These are phyloP conservation scores for Euspilapteryx auroguttella DNA, from an alignment of 2,888 invertebrate genomes.

Conservation along the genomic window DNA sequence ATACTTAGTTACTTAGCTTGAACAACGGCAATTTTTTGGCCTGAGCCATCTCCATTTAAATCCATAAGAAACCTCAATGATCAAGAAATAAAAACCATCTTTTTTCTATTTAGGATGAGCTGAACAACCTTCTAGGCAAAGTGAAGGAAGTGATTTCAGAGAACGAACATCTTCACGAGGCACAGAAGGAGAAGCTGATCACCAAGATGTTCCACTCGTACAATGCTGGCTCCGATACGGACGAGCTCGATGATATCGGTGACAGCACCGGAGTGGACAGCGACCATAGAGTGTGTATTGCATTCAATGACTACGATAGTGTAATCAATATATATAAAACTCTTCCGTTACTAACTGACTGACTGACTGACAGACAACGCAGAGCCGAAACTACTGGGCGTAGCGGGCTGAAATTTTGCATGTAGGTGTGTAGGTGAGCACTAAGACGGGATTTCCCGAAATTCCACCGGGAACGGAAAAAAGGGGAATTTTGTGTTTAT, in stretches of 20 bases:
- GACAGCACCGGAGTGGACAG: constrained; percentile 51
- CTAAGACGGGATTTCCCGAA: too few species aligned
- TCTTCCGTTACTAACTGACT: not conserved
- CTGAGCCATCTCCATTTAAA: too few species aligned
- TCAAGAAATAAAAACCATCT: too few species aligned
- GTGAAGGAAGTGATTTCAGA: constrained; percentile 86
- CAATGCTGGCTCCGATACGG: constrained; percentile 40
- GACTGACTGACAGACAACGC: not conserved
- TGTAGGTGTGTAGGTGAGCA: too few species aligned
- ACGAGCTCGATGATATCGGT: constrained; percentile 40
- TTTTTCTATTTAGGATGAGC: constrained; percentile 74
- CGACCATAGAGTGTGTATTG: constrained; percentile 33
- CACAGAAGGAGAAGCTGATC: constrained; percentile 71
- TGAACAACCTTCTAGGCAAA: constrained; percentile 75
- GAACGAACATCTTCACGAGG: constrained; percentile 79
- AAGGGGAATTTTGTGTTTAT: too few species aligned
- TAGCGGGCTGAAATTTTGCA: too few species aligned
- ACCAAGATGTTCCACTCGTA: constrained; percentile 65
- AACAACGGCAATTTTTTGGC: too few species aligned
- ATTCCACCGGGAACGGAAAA: too few species aligned
- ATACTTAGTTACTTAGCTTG: too few species aligned
- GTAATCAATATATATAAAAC: too few species aligned
- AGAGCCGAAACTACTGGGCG: not conserved
- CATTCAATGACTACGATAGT: too few species aligned
- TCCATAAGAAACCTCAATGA: too few species aligned